Percentiles rank a stretch among this genome's conserved stretches.
phyloP scores from a whole-genome alignment of 1,140 invertebrate genomes.

The Apis cerana region DNA sequence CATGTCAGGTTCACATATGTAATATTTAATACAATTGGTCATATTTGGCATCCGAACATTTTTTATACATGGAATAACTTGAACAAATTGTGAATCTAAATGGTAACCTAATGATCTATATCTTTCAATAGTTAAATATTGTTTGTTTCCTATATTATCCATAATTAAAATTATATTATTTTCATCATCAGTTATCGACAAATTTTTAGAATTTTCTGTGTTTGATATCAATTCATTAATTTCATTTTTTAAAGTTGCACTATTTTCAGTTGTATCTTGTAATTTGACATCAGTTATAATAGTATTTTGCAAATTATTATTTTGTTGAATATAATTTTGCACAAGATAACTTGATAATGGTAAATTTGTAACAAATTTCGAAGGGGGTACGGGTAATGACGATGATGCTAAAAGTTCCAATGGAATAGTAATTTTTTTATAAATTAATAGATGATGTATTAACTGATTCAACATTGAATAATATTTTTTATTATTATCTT shows the following conservation, averaged over 20 bases:
- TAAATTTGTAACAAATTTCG: not conserved
- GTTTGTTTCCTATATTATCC: conserved; percentile 64
- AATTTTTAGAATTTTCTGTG: not conserved
- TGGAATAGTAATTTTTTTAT: conserved; percentile 43
- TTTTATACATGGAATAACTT: conserved; percentile 77
- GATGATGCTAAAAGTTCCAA: conserved; percentile 22
- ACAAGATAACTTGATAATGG: conserved; percentile 43
- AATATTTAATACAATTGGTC: conserved; percentile 81
- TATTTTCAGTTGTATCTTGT: not conserved
- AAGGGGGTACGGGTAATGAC: not conserved
- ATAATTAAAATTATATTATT: conserved; percentile 64
- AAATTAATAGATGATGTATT: conserved; percentile 32
- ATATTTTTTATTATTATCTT: conserved; percentile 1
- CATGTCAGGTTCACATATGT: conserved; percentile 79
- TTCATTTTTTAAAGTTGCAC: not conserved
- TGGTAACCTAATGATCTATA: conserved; percentile 60
- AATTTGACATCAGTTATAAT: conserved; percentile 2
- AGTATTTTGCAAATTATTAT: conserved; percentile 32
- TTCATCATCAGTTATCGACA: conserved; percentile 24
- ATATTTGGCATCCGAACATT: conserved; percentile 79
- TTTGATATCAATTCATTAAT: not conserved
- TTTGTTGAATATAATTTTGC: conserved; percentile 50
- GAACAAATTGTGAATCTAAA: conserved; percentile 65
- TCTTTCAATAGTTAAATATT: conserved; percentile 67
- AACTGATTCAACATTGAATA: conserved; percentile 41